These are phyloP conservation scores for Dryadula phaetusa DNA, from an alignment of 2,888 invertebrate genomes.

Conservation along the genomic window DNA sequence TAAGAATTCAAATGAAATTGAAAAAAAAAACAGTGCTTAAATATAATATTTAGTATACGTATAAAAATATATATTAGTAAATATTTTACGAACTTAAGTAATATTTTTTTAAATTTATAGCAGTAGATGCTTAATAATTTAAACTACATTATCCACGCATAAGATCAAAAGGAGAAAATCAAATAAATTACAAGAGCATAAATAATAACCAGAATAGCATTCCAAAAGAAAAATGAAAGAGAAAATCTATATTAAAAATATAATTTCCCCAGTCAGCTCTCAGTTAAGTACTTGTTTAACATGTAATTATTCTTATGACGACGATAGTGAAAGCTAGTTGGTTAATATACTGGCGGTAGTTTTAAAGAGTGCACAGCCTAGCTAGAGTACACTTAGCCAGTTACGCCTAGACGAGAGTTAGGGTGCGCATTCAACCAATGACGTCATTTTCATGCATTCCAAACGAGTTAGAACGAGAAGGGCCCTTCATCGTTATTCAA, in stretches of 20 bases:
- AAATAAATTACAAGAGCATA: neutral
- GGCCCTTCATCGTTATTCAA: conserved; percentile 38
- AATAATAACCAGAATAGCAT: conserved; percentile 4
- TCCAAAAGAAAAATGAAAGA: conserved; percentile 26
- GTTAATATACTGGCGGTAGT: conserved; percentile 44
- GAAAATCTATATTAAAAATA: conserved; percentile 15
- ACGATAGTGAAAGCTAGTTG: conserved; percentile 40
- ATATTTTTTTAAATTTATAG: neutral
- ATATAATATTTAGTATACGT: neutral
- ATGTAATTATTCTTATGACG: conserved; percentile 36
- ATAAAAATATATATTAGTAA: neutral
- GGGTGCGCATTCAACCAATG: conserved; percentile 79
- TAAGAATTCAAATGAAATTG: neutral
- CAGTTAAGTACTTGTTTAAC: conserved; percentile 30
- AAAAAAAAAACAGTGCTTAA: neutral
- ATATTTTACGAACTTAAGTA: neutral
- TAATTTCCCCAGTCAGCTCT: conserved; percentile 14
- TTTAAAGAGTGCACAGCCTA: conserved; percentile 44
- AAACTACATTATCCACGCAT: neutral
- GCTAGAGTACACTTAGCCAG: conserved; percentile 46
- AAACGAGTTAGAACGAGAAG: conserved; percentile 44
- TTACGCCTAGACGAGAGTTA: conserved; percentile 50
- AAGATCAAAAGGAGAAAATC: conserved; percentile 1
- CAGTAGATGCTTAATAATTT: neutral
- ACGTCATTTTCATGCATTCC: conserved; percentile 59